Conservation (phyloP, 2,113 vertebrate species). For the Galeopterus variegatus region DNA sequence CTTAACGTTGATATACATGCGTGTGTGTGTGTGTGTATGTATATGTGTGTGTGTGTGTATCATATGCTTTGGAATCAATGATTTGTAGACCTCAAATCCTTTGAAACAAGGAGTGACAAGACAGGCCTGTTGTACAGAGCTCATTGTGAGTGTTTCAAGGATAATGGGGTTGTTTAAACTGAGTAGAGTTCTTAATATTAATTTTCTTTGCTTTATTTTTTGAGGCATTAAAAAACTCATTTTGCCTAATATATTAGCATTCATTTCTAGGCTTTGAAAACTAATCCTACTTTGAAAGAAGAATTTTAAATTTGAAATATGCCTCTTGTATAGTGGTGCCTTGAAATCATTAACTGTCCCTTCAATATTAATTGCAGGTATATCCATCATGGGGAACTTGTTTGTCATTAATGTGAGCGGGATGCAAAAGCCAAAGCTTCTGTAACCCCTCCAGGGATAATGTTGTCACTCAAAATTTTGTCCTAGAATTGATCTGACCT, state of each 20-base stretch:
- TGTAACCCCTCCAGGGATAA: slow-evolving; percentile 44
- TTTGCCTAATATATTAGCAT: slow-evolving; percentile 79
- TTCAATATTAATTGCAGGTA: slow-evolving; percentile 81
- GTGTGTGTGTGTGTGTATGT: not conserved
- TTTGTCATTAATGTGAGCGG: slow-evolving; percentile 74
- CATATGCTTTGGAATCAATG: not conserved
- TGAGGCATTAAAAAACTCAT: slow-evolving; percentile 61
- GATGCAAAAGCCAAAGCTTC: slow-evolving; percentile 5
- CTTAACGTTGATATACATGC: not conserved
- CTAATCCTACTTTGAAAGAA: slow-evolving; percentile 76
- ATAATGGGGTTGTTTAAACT: slow-evolving; percentile 69
- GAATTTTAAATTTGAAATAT: slow-evolving; percentile 83
- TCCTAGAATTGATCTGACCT: slow-evolving; percentile 77
- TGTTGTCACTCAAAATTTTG: slow-evolving; percentile 75
- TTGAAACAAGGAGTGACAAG: slow-evolving; percentile 53
- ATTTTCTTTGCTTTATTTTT: slow-evolving; percentile 78
- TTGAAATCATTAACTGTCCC: slow-evolving; percentile 79
- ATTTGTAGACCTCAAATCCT: slow-evolving; percentile 53
- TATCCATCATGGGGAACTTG: slow-evolving; percentile 73
- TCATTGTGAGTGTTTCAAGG: slow-evolving; percentile 57
- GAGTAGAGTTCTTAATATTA: slow-evolving; percentile 57
- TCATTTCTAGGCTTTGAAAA: slow-evolving; percentile 79
- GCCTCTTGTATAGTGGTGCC: slow-evolving; percentile 55
- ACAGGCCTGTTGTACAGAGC: not conserved
- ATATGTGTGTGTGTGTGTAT: too few relatives aligned